Evolutionary conservation across 2,888 invertebrate genomes (phyloP), one percentile per base, ranked within the genome.

Genomic region (Drosophila austrosaltans): DNA sequence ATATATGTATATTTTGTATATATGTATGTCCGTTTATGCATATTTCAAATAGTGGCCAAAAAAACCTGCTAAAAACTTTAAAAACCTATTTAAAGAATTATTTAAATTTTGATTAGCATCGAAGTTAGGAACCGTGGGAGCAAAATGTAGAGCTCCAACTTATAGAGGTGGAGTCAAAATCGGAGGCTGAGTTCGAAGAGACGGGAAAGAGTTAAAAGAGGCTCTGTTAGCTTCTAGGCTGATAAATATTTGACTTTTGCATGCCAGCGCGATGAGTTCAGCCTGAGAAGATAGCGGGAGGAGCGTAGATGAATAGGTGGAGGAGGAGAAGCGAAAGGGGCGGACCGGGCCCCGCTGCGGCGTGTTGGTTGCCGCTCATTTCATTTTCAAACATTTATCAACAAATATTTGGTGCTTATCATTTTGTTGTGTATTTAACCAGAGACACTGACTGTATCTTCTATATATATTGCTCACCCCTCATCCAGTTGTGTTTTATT

Each of bases 331-430:
- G 48, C 22, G n/a, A n/a, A n/a, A 7, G 3, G 48, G 8, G 48
- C 48, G 10, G 48, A 8, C 10, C 36, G 10, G 36, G 36, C 36
- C 36, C 36, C 36, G 36, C 1, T 36, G 22, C 3, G 20, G 22
- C 48, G 30, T 30, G 30, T 30, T 30, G 48, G 81, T 69, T 83
- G 84, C 76, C 73, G 79, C 79, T 87, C 84, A 84, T 87, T 85
- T 82, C 82, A 89, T 87, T 89, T 82, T 64, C 82, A 89, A 85
- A 85, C 86, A 86, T 89, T 89, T 89, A 87, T 85, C 75, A 77
- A 87, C 85, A 89, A 85, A 85, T 89, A 85, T 85, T 89, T 89
- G 80, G 68, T 69, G 80, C 86, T 89, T 84, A 84, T 89, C 89
- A 84, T 83, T 83, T 82, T 88, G 66, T 79, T 77, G 65, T 74